These are phyloP conservation scores for Myripristis jacobus DNA, from an alignment of 2,797 vertebrate genomes.

Conservation along the genomic window DNA sequence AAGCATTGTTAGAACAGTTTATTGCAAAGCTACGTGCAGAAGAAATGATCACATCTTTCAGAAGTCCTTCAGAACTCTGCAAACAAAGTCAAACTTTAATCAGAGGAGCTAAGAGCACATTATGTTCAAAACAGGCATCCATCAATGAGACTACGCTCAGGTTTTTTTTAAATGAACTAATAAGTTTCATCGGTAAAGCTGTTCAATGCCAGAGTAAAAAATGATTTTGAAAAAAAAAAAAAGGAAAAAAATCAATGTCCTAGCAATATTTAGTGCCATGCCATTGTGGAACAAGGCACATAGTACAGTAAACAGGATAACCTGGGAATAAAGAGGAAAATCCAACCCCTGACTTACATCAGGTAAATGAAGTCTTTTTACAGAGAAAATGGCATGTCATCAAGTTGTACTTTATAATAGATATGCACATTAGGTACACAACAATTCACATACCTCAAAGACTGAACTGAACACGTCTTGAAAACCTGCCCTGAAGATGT, in stretches of 20 bases:
- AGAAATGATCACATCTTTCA: slow-evolving; percentile 36
- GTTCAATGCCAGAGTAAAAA: slow-evolving; percentile 57
- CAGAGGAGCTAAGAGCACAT: slow-evolving; percentile 47
- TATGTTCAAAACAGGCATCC: slow-evolving; percentile 39
- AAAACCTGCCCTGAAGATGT: slow-evolving; percentile 8
- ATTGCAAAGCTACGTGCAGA: slow-evolving; percentile 33
- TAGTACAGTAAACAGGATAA: slow-evolving; percentile 49
- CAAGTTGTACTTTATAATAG: slow-evolving; percentile 11
- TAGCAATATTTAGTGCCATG: slow-evolving; percentile 43
- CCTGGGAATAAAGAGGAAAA: slow-evolving; percentile 5
- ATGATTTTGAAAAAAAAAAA: slow-evolving; percentile 34
- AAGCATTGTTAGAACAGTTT: slow-evolving; percentile 20
- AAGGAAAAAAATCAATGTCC: slow-evolving; percentile 29
- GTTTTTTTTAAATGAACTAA: slow-evolving; percentile 19
- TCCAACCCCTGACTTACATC: slow-evolving; percentile 1
- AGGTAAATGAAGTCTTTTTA: not conserved
- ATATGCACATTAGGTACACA: slow-evolving; percentile 7
- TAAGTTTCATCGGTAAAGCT: slow-evolving; percentile 49
- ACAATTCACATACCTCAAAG: not conserved
- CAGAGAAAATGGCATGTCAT: slow-evolving; percentile 29
- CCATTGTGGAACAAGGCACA: slow-evolving; percentile 53
- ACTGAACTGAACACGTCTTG: not conserved
- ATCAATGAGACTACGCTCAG: slow-evolving; percentile 30
- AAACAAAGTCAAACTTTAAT: slow-evolving; percentile 67
- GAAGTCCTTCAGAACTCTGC: slow-evolving; percentile 38